These are phyloP conservation scores for Drosophila hydei DNA, from an alignment of 1,140 invertebrate genomes.

Conservation along the genomic window DNA sequence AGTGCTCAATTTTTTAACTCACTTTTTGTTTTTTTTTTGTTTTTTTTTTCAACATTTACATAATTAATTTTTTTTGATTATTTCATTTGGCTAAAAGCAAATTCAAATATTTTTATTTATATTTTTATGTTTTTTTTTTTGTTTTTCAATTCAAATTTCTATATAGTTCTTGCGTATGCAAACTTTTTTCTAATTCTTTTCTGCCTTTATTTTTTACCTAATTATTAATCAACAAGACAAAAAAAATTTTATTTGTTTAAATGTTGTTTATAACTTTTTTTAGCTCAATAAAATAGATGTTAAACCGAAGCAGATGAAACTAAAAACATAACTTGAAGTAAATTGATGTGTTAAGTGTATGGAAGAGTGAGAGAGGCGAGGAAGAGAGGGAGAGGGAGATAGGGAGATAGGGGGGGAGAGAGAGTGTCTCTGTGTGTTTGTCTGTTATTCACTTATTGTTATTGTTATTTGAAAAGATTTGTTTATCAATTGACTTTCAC, in stretches of 20 bases:
- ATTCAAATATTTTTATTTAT: slow-evolving; percentile 26
- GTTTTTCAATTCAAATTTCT: slow-evolving; percentile 19
- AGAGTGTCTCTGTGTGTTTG: too few species aligned
- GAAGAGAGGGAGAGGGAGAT: not conserved
- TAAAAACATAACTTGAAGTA: not conserved
- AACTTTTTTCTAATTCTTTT: slow-evolving; percentile 49
- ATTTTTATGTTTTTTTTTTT: slow-evolving; percentile 28
- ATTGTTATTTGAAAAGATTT: too few species aligned
- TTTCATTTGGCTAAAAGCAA: slow-evolving; percentile 53
- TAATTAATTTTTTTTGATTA: slow-evolving; percentile 31
- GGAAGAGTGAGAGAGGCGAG: not conserved
- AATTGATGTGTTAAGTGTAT: not conserved
- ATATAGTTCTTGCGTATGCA: too few species aligned
- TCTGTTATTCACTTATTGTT: too few species aligned
- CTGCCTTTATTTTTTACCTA: slow-evolving; percentile 68
- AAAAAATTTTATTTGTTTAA: slow-evolving; percentile 50
- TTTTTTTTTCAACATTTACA: slow-evolving; percentile 15
- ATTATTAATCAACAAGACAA: slow-evolving; percentile 82
- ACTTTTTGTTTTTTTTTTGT: slow-evolving; percentile 19
- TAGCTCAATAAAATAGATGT: not conserved
- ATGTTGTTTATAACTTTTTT: slow-evolving; percentile 23
- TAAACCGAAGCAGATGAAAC: not conserved
- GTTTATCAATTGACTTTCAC: too few species aligned
- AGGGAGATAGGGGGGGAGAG: not conserved
- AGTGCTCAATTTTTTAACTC: slow-evolving; percentile 40